Evolutionary conservation across 2,797 vertebrate species (phyloP).

Genomic region (Chelonia mydas): DNA sequence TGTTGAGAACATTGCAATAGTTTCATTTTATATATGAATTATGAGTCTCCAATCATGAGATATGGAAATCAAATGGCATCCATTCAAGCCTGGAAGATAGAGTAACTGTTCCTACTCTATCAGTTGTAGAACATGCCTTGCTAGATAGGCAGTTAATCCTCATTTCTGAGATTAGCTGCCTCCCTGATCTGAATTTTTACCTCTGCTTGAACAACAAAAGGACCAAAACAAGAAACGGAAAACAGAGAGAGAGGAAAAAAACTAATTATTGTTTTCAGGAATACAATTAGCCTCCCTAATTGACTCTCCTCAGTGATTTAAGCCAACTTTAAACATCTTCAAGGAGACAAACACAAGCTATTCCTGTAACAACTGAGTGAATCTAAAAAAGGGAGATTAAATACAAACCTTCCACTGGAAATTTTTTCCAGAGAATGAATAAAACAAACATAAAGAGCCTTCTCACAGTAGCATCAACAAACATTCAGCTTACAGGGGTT

Average conservation of each 20-base stretch:
- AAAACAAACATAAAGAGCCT: conserved; percentile 8
- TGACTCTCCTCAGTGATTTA: conserved; percentile 50
- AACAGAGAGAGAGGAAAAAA: conserved; percentile 18
- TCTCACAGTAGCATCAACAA: background rate
- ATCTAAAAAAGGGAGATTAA: conserved; percentile 19
- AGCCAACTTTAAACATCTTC: conserved; percentile 33
- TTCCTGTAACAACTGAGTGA: conserved; percentile 48
- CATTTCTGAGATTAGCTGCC: background rate
- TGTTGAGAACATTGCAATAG: conserved; percentile 10
- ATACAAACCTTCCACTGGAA: background rate
- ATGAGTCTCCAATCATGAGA: conserved; percentile 23
- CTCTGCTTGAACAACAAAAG: conserved; percentile 8
- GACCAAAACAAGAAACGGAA: conserved; percentile 41
- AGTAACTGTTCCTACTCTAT: background rate
- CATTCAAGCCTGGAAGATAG: conserved; percentile 7
- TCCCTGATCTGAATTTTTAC: background rate
- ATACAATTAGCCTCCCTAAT: conserved; percentile 54
- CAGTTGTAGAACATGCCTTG: background rate
- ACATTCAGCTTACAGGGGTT: background rate
- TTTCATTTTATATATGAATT: conserved; percentile 40
- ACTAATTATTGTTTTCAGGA: conserved; percentile 64
- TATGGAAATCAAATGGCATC: conserved; percentile 17
- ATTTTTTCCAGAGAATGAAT: conserved; percentile 19
- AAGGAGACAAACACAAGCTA: conserved; percentile 32
- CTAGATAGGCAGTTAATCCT: background rate